These are phyloP conservation scores for Asarcornis scutulata DNA, from an alignment of 2,113 vertebrate genomes.

Conservation along the genomic window DNA sequence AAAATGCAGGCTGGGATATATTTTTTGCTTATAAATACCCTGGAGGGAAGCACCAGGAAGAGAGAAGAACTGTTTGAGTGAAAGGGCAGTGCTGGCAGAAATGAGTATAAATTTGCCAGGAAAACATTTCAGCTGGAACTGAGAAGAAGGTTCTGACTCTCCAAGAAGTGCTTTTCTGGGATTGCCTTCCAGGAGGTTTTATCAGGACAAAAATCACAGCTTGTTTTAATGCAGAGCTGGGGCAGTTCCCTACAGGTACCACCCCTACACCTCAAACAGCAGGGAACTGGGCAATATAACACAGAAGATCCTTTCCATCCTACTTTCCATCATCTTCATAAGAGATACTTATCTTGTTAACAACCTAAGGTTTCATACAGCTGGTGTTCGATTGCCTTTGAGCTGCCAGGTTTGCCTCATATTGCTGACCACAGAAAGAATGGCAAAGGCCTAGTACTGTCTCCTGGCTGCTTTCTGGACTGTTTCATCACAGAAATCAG, in stretches of 20 bases:
- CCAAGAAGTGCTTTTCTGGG: constrained; percentile 17
- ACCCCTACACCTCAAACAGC: neutral
- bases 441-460: neutral
- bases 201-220: neutral
- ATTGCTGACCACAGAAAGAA: neutral
- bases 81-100: constrained; percentile 47
- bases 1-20: constrained; percentile 34
- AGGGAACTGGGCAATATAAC: neutral
- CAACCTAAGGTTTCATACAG: neutral
- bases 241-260: neutral
- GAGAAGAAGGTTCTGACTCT: neutral
- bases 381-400: neutral
- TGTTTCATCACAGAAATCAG: neutral
- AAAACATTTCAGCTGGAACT: constrained; percentile 43
- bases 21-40: constrained; percentile 54
- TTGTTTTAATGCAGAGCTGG: neutral
- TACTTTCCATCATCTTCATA: neutral
- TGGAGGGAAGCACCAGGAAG: constrained; percentile 22
- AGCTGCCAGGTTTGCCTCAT: neutral
- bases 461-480: neutral
- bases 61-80: constrained; percentile 44
- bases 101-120: constrained; percentile 32
- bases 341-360: neutral
- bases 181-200: neutral
- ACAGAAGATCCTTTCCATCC: neutral